Percentiles rank a stretch among this genome's conserved stretches.
Conservation (phyloP, 2,888 invertebrate species). For the Nephrotoma guestfalica region DNA sequence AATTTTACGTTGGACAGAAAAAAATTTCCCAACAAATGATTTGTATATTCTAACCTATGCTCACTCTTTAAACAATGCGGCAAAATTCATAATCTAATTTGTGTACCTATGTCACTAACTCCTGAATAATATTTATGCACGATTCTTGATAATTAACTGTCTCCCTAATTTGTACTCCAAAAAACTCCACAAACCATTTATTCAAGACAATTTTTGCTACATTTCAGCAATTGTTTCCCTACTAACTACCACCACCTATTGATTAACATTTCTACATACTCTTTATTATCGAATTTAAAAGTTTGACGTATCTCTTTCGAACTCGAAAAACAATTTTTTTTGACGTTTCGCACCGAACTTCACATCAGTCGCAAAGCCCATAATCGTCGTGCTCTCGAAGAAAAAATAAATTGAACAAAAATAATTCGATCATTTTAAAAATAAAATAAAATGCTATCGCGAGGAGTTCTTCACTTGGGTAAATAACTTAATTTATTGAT, state of each 20-base stretch:
- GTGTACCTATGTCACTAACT: too few relatives aligned
- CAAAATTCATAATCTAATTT: too few relatives aligned
- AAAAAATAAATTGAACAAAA: not conserved
- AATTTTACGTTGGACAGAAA: too few relatives aligned
- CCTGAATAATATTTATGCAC: too few relatives aligned
- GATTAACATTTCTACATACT: not conserved
- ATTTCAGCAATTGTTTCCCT: too few relatives aligned
- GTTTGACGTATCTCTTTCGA: not conserved
- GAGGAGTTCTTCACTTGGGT: not conserved
- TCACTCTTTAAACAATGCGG: too few relatives aligned
- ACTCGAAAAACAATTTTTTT: not conserved
- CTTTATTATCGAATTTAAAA: not conserved
- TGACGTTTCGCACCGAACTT: not conserved
- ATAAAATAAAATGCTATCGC: not conserved
- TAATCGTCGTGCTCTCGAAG: not conserved
- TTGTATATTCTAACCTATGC: too few relatives aligned
- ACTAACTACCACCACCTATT: not conserved
- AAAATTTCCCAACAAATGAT: too few relatives aligned
- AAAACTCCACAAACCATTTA: too few relatives aligned
- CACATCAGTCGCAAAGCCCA: not conserved
- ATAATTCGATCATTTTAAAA: not conserved
- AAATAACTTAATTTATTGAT: not conserved
- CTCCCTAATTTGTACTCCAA: too few relatives aligned
- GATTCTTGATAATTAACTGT: too few relatives aligned
- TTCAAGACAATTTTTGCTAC: too few relatives aligned